These are phyloP conservation scores for Cochlearius cochlearius DNA, from an alignment of 2,113 vertebrate genomes.

Conservation along the genomic window DNA sequence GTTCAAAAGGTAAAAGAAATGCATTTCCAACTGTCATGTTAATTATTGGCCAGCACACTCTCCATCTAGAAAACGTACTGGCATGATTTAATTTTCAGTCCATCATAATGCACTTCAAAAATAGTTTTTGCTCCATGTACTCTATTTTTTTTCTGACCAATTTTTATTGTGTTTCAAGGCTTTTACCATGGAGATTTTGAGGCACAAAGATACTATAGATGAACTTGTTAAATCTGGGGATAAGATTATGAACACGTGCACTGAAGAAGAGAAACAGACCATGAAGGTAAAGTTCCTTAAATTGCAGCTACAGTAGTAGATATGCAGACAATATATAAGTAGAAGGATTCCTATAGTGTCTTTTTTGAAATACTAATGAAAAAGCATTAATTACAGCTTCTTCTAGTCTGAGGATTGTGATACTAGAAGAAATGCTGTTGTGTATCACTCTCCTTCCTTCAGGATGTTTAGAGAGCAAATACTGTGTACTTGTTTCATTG, in stretches of 20 bases:
- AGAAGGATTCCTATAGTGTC: not conserved
- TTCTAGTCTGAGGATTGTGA: not conserved
- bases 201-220: slow-evolving; percentile 94
- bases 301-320: not conserved
- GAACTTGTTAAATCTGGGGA: slow-evolving; percentile 88
- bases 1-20: slow-evolving; percentile 90
- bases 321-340: not conserved
- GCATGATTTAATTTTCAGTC: slow-evolving; percentile 39
- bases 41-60: slow-evolving; percentile 13
- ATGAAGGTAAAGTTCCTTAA: slow-evolving; percentile 78
- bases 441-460: not conserved
- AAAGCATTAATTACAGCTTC: not conserved
- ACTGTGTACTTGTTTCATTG: not conserved
- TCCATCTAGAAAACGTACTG: slow-evolving; percentile 24
- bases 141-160: not conserved
- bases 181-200: slow-evolving; percentile 97
- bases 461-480: not conserved
- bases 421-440: not conserved
- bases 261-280: slow-evolving; percentile 84
- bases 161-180: slow-evolving; percentile 76
- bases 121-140: not conserved
- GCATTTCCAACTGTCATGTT: slow-evolving; percentile 48
- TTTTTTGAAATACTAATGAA: not conserved
- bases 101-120: not conserved
- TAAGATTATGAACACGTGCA: slow-evolving; percentile 83